These are phyloP conservation scores for Lamprotornis superbus DNA, from an alignment of 2,113 vertebrate species.

Conservation along the genomic window DNA sequence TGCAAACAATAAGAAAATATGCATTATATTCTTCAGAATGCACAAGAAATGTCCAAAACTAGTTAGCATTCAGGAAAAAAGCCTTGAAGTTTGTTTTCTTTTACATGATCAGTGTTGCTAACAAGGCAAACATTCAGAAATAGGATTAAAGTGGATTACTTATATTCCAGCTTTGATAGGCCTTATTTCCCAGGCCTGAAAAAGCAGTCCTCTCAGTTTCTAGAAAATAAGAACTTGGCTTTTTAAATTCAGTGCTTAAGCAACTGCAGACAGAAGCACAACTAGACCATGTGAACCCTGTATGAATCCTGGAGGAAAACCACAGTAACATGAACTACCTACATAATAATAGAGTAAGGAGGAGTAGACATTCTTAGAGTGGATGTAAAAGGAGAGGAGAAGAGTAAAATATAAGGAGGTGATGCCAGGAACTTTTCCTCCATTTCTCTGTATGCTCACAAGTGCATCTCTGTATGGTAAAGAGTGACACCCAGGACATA, in stretches of 20 bases:
- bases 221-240: not conserved
- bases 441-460: not conserved
- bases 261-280: not conserved
- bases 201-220: not conserved
- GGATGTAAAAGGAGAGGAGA: not conserved
- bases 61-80: not conserved
- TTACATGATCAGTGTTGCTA: not conserved
- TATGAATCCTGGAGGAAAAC: not conserved
- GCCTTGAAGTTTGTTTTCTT: not conserved
- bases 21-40: not conserved
- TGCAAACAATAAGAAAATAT: not conserved
- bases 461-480: not conserved
- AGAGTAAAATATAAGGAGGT: not conserved
- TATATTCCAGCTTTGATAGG: not conserved
- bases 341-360: not conserved
- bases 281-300: not conserved
- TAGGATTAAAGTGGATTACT: not conserved
- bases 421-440: not conserved
- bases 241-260: not conserved
- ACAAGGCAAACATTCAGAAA: not conserved
- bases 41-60: not conserved
- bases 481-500: not conserved
- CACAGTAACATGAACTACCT: not conserved
- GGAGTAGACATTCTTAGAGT: not conserved
- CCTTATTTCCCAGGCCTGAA: not conserved